A percentile compares a stretch with the other conserved stretches of the same genome.
Conservation (phyloP, 37 sponge, comb jelly and placozoan species). For the Tethya wilhelma region DNA sequence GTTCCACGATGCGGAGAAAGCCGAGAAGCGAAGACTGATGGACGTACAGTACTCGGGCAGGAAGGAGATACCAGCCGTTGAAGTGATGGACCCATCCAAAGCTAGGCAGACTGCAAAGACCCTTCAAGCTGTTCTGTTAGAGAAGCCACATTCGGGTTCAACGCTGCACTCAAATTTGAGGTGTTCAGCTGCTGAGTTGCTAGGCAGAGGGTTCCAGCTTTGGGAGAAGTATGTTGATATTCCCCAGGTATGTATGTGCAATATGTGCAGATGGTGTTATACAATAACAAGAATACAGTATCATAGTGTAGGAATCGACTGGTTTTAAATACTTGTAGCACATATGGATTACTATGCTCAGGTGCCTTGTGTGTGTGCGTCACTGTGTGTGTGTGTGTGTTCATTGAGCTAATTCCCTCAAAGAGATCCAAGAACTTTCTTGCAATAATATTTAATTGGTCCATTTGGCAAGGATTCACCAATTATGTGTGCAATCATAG, state of each 20-base stretch:
- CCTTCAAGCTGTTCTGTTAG: slow-evolving; percentile 74
- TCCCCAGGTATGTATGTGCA: slow-evolving; percentile 34
- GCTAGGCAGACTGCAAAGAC: slow-evolving; percentile 78
- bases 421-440: too few species aligned
- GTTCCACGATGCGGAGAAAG: slow-evolving; percentile 49
- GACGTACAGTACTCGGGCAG: not conserved
- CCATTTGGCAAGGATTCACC: too few species aligned
- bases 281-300: too few species aligned
- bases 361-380: not conserved
- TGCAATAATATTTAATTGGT: too few species aligned
- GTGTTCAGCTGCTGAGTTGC: slow-evolving; percentile 83
- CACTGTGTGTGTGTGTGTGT: too few species aligned
- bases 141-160: slow-evolving; percentile 40
- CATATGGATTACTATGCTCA: not conserved
- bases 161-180: slow-evolving; percentile 71
- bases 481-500: too few species aligned
- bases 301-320: too few species aligned
- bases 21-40: not conserved
- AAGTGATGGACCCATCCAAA: slow-evolving; percentile 58
- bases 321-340: too few species aligned
- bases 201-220: slow-evolving; percentile 89
- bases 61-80: slow-evolving; percentile 4
- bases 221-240: slow-evolving; percentile 89
- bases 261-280: too few species aligned
- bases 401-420: too few species aligned